These are phyloP conservation scores for Lithophane leautieri DNA, from an alignment of 2,888 invertebrate genomes.

Conservation along the genomic window DNA sequence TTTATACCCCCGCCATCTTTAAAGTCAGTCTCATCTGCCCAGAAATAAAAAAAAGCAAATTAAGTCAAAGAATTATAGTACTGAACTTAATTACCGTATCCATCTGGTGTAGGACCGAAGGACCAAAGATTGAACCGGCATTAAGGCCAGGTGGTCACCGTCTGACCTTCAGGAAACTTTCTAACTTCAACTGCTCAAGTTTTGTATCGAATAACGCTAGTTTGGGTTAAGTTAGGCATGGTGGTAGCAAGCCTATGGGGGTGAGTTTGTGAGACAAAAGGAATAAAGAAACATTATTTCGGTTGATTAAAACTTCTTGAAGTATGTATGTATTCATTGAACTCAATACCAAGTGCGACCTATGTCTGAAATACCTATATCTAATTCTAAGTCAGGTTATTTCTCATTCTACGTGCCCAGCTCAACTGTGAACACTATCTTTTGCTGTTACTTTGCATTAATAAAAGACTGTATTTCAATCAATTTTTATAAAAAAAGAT, in stretches of 20 bases:
- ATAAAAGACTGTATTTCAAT: too few relatives aligned
- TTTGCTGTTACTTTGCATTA: too few relatives aligned
- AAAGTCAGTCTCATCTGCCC: conserved; percentile 12
- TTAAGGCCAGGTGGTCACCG: conserved; percentile 53
- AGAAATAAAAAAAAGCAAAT: conserved; percentile 49
- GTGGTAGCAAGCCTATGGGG: conserved; percentile 11
- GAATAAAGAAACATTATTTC: neutral
- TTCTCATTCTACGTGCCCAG: too few relatives aligned
- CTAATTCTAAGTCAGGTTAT: too few relatives aligned
- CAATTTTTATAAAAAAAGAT: too few relatives aligned
- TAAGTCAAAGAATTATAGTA: conserved; percentile 45
- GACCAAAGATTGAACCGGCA: conserved; percentile 39
- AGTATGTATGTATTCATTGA: too few relatives aligned
- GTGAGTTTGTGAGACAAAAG: neutral
- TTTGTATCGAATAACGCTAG: conserved; percentile 55
- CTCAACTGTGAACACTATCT: too few relatives aligned
- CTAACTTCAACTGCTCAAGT: conserved; percentile 46
- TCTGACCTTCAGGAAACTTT: conserved; percentile 52
- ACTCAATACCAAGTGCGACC: too few relatives aligned
- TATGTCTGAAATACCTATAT: too few relatives aligned
- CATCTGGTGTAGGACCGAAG: conserved; percentile 54
- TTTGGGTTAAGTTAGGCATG: conserved; percentile 40
- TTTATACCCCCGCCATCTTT: conserved; percentile 19
- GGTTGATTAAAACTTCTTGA: too few relatives aligned
- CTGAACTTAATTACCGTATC: conserved; percentile 62